phyloP scores from a whole-genome alignment of 1,140 invertebrate genomes.

The Aleiodes sp. region DNA sequence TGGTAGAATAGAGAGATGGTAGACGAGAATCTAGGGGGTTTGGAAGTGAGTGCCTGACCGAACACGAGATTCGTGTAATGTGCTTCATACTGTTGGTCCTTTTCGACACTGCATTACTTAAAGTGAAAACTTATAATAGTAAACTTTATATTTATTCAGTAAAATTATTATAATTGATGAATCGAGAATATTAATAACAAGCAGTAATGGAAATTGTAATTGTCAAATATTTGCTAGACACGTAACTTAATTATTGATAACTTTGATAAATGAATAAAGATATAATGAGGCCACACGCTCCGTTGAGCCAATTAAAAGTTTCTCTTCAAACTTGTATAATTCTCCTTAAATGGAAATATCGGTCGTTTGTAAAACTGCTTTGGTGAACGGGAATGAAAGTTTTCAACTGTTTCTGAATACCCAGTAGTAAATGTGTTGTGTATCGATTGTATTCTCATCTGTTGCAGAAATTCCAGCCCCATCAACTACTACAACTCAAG shows the following conservation, averaged over 20 bases:
- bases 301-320: slow-evolving; percentile 15
- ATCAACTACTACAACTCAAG: slow-evolving; percentile 71
- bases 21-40: background rate
- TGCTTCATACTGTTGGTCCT: background rate
- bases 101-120: too few species aligned
- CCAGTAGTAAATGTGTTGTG: background rate
- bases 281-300: slow-evolving; percentile 13
- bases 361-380: slow-evolving; percentile 8
- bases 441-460: slow-evolving; percentile 18
- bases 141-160: background rate
- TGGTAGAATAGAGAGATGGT: background rate
- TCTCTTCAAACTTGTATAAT: slow-evolving; percentile 6
- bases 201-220: too few species aligned
- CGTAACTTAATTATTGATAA: background rate
- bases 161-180: too few species aligned
- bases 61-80: background rate
- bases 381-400: slow-evolving; percentile 7
- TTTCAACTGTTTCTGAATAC: slow-evolving; percentile 10
- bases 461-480: slow-evolving; percentile 76
- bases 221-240: background rate
- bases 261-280: slow-evolving; percentile 15
- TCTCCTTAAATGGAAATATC: slow-evolving; percentile 14
- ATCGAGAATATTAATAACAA: too few species aligned
- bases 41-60: background rate
- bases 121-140: too few species aligned